Conservation (phyloP, 2,888 invertebrate species). For the Tetranychus piercei region DNA sequence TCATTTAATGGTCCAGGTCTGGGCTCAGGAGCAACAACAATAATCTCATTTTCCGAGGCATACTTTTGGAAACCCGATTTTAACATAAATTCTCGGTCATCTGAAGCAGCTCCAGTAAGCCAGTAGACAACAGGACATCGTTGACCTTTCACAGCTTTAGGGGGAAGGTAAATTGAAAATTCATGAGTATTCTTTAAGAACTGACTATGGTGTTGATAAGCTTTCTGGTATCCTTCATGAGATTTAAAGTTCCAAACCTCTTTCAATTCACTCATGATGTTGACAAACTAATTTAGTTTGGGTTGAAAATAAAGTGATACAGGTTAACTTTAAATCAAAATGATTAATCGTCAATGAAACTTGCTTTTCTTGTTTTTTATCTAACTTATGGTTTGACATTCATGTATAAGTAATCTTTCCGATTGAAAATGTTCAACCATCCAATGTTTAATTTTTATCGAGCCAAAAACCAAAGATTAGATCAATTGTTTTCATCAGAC, state of each 20-base stretch:
- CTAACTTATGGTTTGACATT: too few species aligned
- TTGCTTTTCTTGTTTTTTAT: too few species aligned
- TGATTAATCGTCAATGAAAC: too few species aligned
- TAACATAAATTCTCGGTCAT: constrained; percentile 6
- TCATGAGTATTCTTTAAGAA: background rate
- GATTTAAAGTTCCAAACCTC: constrained; percentile 4
- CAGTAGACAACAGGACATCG: constrained; percentile 4
- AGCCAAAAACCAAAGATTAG: too few species aligned
- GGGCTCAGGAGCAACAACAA: background rate
- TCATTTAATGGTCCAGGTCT: background rate
- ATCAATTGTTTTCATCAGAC: too few species aligned
- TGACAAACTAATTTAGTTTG: too few species aligned
- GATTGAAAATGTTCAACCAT: too few species aligned
- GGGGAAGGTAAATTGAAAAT: constrained; percentile 1
- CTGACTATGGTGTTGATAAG: background rate
- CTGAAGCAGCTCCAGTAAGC: constrained; percentile 1
- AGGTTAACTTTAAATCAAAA: too few species aligned
- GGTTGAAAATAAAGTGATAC: too few species aligned
- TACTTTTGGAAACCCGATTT: constrained; percentile 8
- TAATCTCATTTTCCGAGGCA: background rate
- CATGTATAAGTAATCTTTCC: too few species aligned
- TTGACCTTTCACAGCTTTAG: background rate
- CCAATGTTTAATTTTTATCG: too few species aligned
- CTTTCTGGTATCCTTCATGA: constrained; percentile 8
- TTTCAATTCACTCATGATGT: constrained; percentile 8